Base-by-base conservation (phyloP, 2,797 vertebrate species). In the Enteromius viviparus region DNA sequence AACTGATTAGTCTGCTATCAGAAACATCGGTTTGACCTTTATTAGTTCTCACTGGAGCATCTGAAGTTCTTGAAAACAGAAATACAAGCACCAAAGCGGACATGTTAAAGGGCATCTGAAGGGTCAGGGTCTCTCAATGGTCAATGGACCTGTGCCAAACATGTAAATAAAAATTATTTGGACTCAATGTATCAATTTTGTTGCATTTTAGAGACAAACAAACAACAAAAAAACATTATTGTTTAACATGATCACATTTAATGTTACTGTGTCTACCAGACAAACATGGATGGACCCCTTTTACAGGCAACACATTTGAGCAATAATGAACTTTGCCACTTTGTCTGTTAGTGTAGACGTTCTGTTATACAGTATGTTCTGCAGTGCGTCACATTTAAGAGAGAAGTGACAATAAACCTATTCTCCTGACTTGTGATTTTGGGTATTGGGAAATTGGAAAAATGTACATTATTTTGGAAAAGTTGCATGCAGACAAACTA, bases 131-230 rank as follows among this genome's bases (percentile, higher is more conserved):
- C 55, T 53, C 4, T 23, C 21, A 40, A 29, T 29, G 29, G 62
- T 21, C 12, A 23, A 45, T 21, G 4, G 34, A 37, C 65, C 37
- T 72, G 47, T 49, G 8, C 47, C 21, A 37, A 45, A 53, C 34
- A 51, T 7, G 34, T 37, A 34, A 34, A 34, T 34, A 34, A 34
- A 3, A 34, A 3, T 34, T 34, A 34, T 34, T 34, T 47, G 42
- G 42, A 47, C 23, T 47, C 14, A 10, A 8, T 92, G 86, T 89
- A 92, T 92, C 93, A 80, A 92, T 34, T 34, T 34, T 34, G 92
- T 94, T 93, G 89, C 93, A 94, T 93, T 93, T 93, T 93, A 92
- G 94, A 92, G 91, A 89, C 81, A 88, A 90, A 47, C 12, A 49
- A 42, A 88, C 92, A 91, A 90, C 60, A 80, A 76, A 79, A 77